Evolutionary conservation across 2,888 invertebrate genomes (phyloP).

Genomic region (Drosophila falleni): DNA sequence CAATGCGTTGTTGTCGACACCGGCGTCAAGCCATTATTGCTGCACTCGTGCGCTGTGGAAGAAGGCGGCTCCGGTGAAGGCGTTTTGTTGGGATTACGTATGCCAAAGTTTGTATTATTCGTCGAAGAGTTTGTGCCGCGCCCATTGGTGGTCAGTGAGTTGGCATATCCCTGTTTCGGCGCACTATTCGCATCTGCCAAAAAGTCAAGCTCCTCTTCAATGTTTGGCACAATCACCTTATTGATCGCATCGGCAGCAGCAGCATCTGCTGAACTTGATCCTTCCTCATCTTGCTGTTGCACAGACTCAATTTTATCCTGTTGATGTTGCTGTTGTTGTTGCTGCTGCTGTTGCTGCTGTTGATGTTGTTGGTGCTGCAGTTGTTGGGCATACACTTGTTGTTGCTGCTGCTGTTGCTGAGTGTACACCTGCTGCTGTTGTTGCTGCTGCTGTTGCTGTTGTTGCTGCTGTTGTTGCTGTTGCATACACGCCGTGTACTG

Average conservation of each 20-base stretch:
- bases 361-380: slow-evolving; percentile 71
- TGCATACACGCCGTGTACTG: slow-evolving; percentile 85
- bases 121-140: slow-evolving; percentile 75
- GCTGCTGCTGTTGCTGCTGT: slow-evolving; percentile 78
- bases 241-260: slow-evolving; percentile 89
- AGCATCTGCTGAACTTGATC: slow-evolving; percentile 69
- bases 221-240: slow-evolving; percentile 95
- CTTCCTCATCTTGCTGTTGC: slow-evolving; percentile 69
- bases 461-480: slow-evolving; percentile 77
- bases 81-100: slow-evolving; percentile 84
- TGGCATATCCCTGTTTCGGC: slow-evolving; percentile 82
- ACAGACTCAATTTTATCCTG: slow-evolving; percentile 68
- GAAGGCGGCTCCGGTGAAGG: slow-evolving; percentile 87
- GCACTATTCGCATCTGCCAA: slow-evolving; percentile 86
- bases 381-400: slow-evolving; percentile 73
- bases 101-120: slow-evolving; percentile 82
- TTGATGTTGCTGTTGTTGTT: slow-evolving; percentile 67
- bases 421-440: slow-evolving; percentile 71
- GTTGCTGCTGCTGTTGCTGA: slow-evolving; percentile 68
- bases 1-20: slow-evolving; percentile 27
- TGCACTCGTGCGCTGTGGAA: slow-evolving; percentile 50
- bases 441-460: slow-evolving; percentile 65
- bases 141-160: slow-evolving; percentile 68
- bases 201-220: slow-evolving; percentile 94
- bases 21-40: slow-evolving; percentile 56